Percentiles rank a stretch among this genome's conserved stretches.
These are phyloP conservation scores for Orthosia incerta DNA, from an alignment of 2,888 invertebrate genomes.

Conservation along the genomic window DNA sequence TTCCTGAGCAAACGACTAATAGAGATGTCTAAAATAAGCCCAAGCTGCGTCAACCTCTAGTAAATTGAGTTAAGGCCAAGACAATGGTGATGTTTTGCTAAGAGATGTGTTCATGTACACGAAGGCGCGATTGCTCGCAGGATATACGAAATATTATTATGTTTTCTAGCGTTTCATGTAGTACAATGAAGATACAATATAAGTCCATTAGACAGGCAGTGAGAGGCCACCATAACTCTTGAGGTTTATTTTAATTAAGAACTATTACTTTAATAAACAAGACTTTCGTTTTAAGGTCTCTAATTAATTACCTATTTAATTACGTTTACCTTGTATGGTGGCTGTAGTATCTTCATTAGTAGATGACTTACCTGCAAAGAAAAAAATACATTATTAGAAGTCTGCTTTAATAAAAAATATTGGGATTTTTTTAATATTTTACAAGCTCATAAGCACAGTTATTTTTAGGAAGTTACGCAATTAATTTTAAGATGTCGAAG, in stretches of 20 bases:
- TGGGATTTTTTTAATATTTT: too few relatives aligned
- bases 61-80: background rate
- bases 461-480: background rate
- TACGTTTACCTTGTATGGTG: conserved; percentile 64
- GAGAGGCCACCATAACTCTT: conserved; percentile 39
- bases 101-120: background rate
- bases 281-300: conserved; percentile 64
- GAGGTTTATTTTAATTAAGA: conserved; percentile 61
- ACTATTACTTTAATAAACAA: conserved; percentile 65
- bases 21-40: background rate
- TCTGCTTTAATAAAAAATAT: background rate
- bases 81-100: background rate
- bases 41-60: background rate
- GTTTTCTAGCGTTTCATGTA: conserved; percentile 11
- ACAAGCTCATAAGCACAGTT: background rate
- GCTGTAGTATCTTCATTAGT: conserved; percentile 26
- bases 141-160: conserved; percentile 9
- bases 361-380: conserved; percentile 73
- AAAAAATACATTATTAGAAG: conserved; percentile 39
- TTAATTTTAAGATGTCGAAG: background rate
- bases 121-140: background rate
- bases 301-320: conserved; percentile 57
- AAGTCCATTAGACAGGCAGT: conserved; percentile 56
- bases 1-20: background rate
- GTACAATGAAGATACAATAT: conserved; percentile 35